phyloP scores from a whole-genome alignment of 2,888 invertebrate species.

The Pyrrhia umbra region DNA sequence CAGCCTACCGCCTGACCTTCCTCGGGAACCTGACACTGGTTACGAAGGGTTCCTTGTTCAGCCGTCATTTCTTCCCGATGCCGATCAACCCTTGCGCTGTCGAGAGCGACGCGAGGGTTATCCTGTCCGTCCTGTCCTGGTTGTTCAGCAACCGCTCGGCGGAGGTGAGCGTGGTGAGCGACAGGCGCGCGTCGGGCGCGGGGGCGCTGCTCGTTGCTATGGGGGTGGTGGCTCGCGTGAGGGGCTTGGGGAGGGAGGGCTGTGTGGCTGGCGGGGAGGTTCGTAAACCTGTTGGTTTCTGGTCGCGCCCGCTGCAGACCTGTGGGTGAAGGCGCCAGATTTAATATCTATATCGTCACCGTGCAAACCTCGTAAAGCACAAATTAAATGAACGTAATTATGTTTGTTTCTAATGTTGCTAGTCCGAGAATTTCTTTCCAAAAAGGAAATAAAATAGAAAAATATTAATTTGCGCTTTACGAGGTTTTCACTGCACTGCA shows the following conservation, averaged over 20 bases:
- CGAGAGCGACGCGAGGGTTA: slow-evolving; percentile 80
- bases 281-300: slow-evolving; percentile 80
- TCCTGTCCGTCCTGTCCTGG: slow-evolving; percentile 75
- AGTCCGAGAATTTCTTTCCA: too few relatives aligned
- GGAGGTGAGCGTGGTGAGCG: slow-evolving; percentile 74
- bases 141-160: slow-evolving; percentile 68
- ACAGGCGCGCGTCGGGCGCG: slow-evolving; percentile 72
- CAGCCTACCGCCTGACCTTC: slow-evolving; percentile 78
- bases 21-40: slow-evolving; percentile 74
- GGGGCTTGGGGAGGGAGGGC: slow-evolving; percentile 73
- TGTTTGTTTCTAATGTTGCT: too few relatives aligned
- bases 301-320: slow-evolving; percentile 88
- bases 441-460: too few relatives aligned
- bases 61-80: slow-evolving; percentile 89
- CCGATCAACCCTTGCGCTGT: slow-evolving; percentile 83
- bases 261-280: slow-evolving; percentile 81
- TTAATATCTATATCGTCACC: too few relatives aligned
- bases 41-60: slow-evolving; percentile 73
- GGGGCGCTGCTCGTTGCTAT: slow-evolving; percentile 65
- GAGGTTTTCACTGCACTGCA: too few relatives aligned
- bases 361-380: too few relatives aligned
- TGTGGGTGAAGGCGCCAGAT: too few relatives aligned
- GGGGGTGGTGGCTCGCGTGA: slow-evolving; percentile 79
- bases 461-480: too few relatives aligned
- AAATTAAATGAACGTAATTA: too few relatives aligned